Conservation (phyloP, 2,113 vertebrate genomes). For the Drymodes brunneopygia region DNA sequence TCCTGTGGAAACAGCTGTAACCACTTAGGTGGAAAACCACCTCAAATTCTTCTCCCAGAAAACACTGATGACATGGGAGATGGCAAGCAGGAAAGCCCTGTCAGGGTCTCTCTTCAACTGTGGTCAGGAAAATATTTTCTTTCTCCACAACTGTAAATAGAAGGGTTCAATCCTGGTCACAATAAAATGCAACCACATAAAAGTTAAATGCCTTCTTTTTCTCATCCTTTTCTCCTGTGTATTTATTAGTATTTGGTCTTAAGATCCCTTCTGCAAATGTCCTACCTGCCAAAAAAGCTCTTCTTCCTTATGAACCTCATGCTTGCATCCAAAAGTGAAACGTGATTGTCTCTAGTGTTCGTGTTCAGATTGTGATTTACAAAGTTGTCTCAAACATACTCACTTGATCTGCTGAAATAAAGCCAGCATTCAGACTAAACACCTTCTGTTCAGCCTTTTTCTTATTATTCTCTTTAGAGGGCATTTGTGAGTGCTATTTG, state of each 20-base stretch:
- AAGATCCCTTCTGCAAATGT: not conserved
- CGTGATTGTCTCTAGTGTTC: not conserved
- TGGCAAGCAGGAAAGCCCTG: constrained; percentile 73
- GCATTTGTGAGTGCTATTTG: constrained; percentile 7
- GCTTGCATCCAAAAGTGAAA: not conserved
- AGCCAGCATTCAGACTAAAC: constrained; percentile 4
- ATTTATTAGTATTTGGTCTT: not conserved
- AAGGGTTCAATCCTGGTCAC: constrained; percentile 40
- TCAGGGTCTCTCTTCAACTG: constrained; percentile 75
- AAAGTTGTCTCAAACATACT: not conserved
- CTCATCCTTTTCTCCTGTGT: not conserved
- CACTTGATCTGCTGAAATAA: constrained; percentile 10
- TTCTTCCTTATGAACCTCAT: not conserved
- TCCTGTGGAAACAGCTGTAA: constrained; percentile 92
- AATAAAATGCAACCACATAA: constrained; percentile 35
- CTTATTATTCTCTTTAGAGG: not conserved
- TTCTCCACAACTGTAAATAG: constrained; percentile 75
- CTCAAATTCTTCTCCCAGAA: constrained; percentile 82
- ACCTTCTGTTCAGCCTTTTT: constrained; percentile 24
- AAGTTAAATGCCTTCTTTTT: not conserved
- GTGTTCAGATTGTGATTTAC: not conserved
- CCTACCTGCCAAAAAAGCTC: not conserved
- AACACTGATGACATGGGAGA: constrained; percentile 80
- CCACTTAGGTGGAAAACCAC: constrained; percentile 86
- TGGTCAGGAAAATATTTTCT: constrained; percentile 76